phyloP scores from a whole-genome alignment of 2,888 invertebrate genomes.

The Ennomos fuscantarius region DNA sequence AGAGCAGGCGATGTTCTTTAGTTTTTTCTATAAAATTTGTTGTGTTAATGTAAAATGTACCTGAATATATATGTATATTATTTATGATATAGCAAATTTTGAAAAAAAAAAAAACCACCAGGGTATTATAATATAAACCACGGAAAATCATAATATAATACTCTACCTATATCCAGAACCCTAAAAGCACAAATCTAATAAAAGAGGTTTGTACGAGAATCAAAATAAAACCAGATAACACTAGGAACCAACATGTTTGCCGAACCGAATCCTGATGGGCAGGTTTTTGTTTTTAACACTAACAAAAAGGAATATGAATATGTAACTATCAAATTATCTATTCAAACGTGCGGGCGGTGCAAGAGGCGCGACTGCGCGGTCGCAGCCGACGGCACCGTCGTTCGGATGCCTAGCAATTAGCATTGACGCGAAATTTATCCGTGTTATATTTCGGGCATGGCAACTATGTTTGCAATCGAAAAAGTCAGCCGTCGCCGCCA shows the following conservation, averaged over 20 bases:
- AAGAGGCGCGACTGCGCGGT: conserved; percentile 34
- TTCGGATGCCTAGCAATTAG: conserved; percentile 66
- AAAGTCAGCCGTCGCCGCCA: conserved; percentile 72
- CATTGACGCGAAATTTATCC: conserved; percentile 75
- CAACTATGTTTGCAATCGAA: conserved; percentile 79
- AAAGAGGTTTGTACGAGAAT: not conserved
- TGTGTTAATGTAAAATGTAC: too few relatives aligned
- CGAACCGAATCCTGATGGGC: conserved; percentile 33
- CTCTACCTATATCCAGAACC: too few relatives aligned
- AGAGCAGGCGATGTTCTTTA: too few relatives aligned
- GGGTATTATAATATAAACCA: too few relatives aligned
- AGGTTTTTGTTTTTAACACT: conserved; percentile 31
- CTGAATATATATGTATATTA: too few relatives aligned
- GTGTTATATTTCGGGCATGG: conserved; percentile 81
- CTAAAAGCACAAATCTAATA: too few relatives aligned
- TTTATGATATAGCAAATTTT: not conserved
- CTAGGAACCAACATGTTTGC: conserved; percentile 18
- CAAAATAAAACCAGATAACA: conserved; percentile 9
- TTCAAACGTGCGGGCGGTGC: conserved; percentile 39
- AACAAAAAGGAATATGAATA: conserved; percentile 34
- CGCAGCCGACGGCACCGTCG: conserved; percentile 48
- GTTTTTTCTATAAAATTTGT: too few relatives aligned
- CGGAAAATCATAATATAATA: too few relatives aligned
- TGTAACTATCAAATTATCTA: conserved; percentile 26
- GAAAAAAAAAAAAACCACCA: not conserved